Base-by-base conservation (phyloP, 2,888 invertebrate genomes). In the Platycnemis pennipes region DNA sequence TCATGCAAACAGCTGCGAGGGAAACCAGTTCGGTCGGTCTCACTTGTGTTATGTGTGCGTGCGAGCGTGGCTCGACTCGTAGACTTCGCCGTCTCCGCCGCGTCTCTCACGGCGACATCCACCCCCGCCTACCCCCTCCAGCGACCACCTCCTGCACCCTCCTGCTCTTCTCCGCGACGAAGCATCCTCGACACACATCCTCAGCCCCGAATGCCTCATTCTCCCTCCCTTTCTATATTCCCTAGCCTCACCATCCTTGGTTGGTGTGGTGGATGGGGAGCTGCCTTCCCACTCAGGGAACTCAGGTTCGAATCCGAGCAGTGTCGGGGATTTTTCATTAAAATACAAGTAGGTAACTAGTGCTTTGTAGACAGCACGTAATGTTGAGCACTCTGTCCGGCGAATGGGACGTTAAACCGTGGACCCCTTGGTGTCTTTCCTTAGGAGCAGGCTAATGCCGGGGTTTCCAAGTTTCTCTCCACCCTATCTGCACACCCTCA, bases 11-110 rank as follows among this genome's bases (percentile, higher is more conserved):
- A 77, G 77, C 77, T 77, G 77, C 37, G 11, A 37, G 37, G 69
- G 37, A 37, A 77, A 77, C 77, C 77, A 77, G 77, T 77, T 37
- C 77, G 31, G 31, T 37, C 77, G 77, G 77, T 77, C 77, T 77
- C 77, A 77, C 37, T 31, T 77, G 77, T 63, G 22, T 1, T 63
- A 26, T 1, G 63, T 4, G 3, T 13, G 63, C 26, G 63, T 63
- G 63, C 8, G n/a, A n/a, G 26, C 7, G 63, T 77, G 77, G 77
- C 26, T 31, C 77, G 37, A 7, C 77, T 37, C 77, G 37, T 77
- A n/a, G n/a, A 37, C 77, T 37, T 13, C 37, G 77, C 31, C 69
- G 77, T 77, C 77, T 77, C 77, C 77, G 37, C 11, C 8, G 77
- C 77, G 77, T 77, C 77, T 77, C 77, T 77, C 77, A 77, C 77